Percentiles rank a stretch among this genome's conserved stretches.
Evolutionary conservation across 2,113 vertebrate species (phyloP).

Genomic region (Pogonocichla stellata): DNA sequence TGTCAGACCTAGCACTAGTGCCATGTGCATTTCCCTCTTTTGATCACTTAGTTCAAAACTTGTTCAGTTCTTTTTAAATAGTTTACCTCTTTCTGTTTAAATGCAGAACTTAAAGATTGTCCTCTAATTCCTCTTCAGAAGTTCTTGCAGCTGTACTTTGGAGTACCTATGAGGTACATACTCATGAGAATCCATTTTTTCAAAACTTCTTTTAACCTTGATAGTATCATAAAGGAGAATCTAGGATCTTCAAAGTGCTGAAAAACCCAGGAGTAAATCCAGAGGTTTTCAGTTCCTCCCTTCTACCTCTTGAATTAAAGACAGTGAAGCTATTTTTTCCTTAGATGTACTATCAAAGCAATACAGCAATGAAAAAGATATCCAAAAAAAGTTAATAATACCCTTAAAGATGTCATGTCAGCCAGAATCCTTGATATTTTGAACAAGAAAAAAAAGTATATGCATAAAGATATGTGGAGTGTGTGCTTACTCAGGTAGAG

Average conservation of each 20-base stretch:
- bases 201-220: conserved; percentile 14
- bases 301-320: conserved; percentile 3
- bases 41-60: conserved; percentile 24
- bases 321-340: not conserved
- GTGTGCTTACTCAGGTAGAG: not conserved
- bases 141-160: not conserved
- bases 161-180: not conserved
- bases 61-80: not conserved
- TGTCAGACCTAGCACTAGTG: not conserved
- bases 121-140: conserved; percentile 22
- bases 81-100: conserved; percentile 8
- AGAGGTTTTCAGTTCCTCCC: not conserved
- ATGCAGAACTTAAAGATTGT: not conserved
- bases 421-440: not conserved
- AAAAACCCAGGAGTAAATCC: not conserved
- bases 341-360: conserved; percentile 9
- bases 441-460: not conserved
- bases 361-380: not conserved
- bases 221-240: not conserved
- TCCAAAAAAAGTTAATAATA: not conserved
- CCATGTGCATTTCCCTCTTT: conserved; percentile 12
- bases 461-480: not conserved
- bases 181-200: not conserved
- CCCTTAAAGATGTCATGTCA: not conserved
- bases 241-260: not conserved